These are phyloP conservation scores for Lasioglossum morio DNA, from an alignment of 2,888 invertebrate genomes.

Conservation along the genomic window DNA sequence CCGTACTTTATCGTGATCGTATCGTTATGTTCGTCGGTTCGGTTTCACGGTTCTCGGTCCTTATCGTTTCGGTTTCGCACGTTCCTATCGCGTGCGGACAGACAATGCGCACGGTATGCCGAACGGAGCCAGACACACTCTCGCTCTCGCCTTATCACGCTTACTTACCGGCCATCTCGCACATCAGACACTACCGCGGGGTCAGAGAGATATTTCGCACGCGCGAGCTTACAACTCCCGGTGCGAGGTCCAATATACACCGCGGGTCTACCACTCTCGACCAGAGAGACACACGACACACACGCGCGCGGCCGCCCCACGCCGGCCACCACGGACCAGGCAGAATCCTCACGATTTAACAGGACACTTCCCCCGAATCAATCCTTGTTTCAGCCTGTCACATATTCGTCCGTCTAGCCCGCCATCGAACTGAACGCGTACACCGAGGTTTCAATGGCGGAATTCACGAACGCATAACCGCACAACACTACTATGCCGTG, in stretches of 20 bases:
- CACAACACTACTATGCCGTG: conserved; percentile 72
- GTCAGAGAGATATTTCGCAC: conserved; percentile 52
- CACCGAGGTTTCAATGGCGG: conserved; percentile 74
- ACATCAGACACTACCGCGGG: conserved; percentile 61
- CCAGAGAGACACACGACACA: conserved; percentile 42
- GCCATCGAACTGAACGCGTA: conserved; percentile 42
- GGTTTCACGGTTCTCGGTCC: conserved; percentile 27
- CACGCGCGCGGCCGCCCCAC: conserved; percentile 66
- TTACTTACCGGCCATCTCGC: conserved; percentile 81
- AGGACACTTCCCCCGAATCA: conserved; percentile 25
- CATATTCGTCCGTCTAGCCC: conserved; percentile 67
- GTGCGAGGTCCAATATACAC: conserved; percentile 51
- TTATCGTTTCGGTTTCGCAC: conserved; percentile 15
- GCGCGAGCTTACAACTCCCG: conserved; percentile 52
- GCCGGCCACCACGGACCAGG: conserved; percentile 59
- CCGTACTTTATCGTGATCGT: conserved; percentile 22
- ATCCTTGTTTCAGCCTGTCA: conserved; percentile 56
- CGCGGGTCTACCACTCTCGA: conserved; percentile 40
- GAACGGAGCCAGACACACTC: conserved; percentile 31
- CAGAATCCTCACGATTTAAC: conserved; percentile 39
- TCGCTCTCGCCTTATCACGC: conserved; percentile 25
- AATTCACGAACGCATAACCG: conserved; percentile 78
- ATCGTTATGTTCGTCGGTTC: conserved; percentile 9
- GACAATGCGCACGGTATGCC: conserved; percentile 24
- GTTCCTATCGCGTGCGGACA: conserved; percentile 29